These are phyloP conservation scores for Coecobrya sp. DNA, from an alignment of 2,888 invertebrate species.

Conservation along the genomic window DNA sequence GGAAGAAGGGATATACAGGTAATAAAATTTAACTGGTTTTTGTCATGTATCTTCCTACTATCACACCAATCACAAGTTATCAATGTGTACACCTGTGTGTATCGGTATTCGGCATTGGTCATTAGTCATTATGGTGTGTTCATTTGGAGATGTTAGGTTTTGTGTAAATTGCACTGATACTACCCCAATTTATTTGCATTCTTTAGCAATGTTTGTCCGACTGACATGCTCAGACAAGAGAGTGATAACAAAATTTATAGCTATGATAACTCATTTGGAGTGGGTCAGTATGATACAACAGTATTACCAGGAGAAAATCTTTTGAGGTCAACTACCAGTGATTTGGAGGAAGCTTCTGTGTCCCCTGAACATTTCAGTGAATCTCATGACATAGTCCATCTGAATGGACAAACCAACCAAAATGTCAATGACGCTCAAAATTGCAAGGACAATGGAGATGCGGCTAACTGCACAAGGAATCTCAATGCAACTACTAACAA, in stretches of 20 bases:
- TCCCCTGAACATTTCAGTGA: neutral
- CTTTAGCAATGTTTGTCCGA: neutral
- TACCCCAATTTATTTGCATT: neutral
- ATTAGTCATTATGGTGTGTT: neutral
- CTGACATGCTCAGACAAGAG: neutral
- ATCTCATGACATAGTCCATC: neutral
- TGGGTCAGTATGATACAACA: neutral
- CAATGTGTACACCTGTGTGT: neutral
- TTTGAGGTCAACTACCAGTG: neutral
- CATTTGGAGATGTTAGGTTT: no score
- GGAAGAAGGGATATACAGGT: constrained; percentile 85
- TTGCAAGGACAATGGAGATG: neutral
- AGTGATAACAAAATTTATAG: neutral
- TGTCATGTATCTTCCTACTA: neutral
- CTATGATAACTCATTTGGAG: neutral
- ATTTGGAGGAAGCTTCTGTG: neutral
- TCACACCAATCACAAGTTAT: neutral
- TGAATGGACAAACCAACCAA: neutral
- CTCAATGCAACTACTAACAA: neutral
- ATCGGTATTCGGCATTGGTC: neutral
- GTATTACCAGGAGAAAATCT: neutral
- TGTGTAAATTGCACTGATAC: neutral
- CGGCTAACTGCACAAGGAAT: neutral
- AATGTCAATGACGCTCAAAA: neutral
- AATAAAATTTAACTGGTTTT: neutral